Evolutionary conservation across 2,113 vertebrate species (phyloP), one percentile per base, ranked within the genome.

Genomic region (Oryzias melastigma): DNA sequence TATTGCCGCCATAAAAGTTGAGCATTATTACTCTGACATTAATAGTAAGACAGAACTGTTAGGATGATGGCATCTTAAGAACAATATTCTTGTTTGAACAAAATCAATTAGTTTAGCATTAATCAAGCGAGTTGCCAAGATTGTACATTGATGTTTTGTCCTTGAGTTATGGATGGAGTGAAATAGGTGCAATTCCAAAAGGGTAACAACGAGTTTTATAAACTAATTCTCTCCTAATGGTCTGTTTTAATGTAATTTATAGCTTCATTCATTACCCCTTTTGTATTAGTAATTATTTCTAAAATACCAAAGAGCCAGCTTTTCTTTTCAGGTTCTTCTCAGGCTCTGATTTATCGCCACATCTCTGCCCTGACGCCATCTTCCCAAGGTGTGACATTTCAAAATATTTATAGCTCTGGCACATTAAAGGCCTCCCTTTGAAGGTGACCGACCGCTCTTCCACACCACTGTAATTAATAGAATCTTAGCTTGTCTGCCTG

Each of bases 241-340:
- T 93, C 91, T 93, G 92, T 94, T 97, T 96, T 92, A 95, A 92
- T 79, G 79, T 94, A 95, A 98, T 98, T 97, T 96, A 98, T 96
- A 90, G 93, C 91, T 93, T 95, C 91, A 92, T 97, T 91, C 94
- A 97, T 98, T 98, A 97, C 92, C 93, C 91, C 94, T 95, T 98
- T 97, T 94, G 95, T 95, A 93, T 96, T 94, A 94, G 96, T 98
- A 99, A 99, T 99, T 98, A 99, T 97, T 98, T 97, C 94, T 98
- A 99, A 99, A 98, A 98, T 97, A 98, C 95, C 95, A 96, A 94
- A 98, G 94, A 95, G 94, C 94, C 91, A 95, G 96, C 93, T 95
- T 95, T 96, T 93, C 92, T 93, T 92, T 92, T 93, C 90, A 87
- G 93, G 92, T 93, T 93, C 92, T 95, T 94, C 90, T 84, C 81